Evolutionary conservation across 2,888 invertebrate species (phyloP).

Genomic region (Metallyticus violacea): DNA sequence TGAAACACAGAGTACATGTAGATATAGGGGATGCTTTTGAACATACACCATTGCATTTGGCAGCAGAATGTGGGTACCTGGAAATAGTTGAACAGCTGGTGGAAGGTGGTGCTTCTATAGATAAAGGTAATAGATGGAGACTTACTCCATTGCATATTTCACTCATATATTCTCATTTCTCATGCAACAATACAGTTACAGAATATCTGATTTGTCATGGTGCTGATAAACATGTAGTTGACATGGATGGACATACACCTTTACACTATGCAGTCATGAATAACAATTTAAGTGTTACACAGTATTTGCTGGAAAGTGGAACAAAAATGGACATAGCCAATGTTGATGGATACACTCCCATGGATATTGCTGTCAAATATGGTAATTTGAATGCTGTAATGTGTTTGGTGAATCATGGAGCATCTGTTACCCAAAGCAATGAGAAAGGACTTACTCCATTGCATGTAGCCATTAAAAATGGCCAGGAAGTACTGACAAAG

Average conservation of each 20-base stretch:
- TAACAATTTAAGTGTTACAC: too few species aligned
- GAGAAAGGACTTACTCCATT: background rate
- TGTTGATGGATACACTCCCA: background rate
- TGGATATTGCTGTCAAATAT: background rate
- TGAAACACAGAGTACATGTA: background rate
- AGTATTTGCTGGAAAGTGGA: too few species aligned
- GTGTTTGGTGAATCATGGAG: background rate
- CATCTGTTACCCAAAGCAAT: background rate
- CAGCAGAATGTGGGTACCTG: background rate
- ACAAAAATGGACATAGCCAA: too few species aligned
- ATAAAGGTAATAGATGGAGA: background rate
- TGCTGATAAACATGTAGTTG: background rate
- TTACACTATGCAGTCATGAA: background rate
- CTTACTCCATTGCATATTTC: background rate
- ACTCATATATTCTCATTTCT: background rate
- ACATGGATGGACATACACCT: background rate
- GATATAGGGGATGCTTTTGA: background rate
- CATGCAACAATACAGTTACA: background rate
- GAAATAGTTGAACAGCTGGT: background rate
- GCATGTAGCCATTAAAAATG: background rate
- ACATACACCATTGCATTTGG: background rate
- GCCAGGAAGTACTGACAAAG: background rate
- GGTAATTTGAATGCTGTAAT: background rate
- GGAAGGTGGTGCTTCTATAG: background rate
- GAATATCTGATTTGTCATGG: background rate